phyloP scores from a whole-genome alignment of 2,113 vertebrate species.

The Aegotheles bennettii region DNA sequence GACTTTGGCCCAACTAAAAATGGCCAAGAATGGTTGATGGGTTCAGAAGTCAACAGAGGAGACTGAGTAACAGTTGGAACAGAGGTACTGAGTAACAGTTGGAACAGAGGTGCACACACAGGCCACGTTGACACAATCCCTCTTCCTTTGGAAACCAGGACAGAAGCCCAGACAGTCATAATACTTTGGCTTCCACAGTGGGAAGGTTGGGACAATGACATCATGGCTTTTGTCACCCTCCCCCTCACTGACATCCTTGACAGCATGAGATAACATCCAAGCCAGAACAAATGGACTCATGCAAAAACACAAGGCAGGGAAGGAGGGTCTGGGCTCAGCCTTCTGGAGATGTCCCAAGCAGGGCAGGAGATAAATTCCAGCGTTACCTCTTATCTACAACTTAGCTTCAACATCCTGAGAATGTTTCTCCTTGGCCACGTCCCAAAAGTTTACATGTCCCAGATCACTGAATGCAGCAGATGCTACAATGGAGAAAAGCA shows the following conservation, averaged over 20 bases:
- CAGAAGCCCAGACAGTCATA: neutral
- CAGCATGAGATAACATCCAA: neutral
- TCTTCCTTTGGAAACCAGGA: neutral
- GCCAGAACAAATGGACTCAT: neutral
- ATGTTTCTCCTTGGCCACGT: neutral
- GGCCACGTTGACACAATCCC: fast-evolving
- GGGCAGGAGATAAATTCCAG: neutral
- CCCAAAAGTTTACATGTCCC: neutral
- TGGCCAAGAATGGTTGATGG: neutral
- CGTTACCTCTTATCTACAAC: neutral
- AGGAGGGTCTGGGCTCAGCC: neutral
- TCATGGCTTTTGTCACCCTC: neutral
- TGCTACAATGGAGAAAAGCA: neutral
- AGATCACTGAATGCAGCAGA: neutral
- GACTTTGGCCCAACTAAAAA: neutral
- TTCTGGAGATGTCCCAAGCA: neutral
- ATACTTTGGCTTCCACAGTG: neutral
- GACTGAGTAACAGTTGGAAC: neutral
- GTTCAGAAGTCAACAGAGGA: neutral
- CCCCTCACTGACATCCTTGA: neutral
- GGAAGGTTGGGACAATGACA: neutral
- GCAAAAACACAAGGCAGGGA: neutral
- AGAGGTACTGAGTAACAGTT: neutral
- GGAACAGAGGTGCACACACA: neutral
- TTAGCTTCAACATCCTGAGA: constrained; percentile 3